phyloP scores from a whole-genome alignment of 2,888 invertebrate species.

The Metopia argyrocephala region DNA sequence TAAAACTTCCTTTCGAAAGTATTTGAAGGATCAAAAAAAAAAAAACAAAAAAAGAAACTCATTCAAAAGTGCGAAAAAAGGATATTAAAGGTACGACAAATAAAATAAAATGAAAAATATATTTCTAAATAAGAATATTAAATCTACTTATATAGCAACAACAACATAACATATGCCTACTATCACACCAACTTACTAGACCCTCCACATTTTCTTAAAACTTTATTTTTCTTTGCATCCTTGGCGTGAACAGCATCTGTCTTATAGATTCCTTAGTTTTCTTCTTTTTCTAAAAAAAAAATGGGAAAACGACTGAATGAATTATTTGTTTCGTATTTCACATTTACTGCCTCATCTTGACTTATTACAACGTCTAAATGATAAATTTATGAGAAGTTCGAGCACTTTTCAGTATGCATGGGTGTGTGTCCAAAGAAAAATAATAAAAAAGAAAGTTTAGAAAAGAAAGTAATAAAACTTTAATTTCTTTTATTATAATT shows the following conservation, averaged over 20 bases:
- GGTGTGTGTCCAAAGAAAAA: neutral
- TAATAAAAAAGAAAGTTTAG: neutral
- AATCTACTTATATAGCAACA: slow-evolving; percentile 51
- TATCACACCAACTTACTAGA: slow-evolving; percentile 1
- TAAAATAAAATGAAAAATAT: slow-evolving; percentile 39
- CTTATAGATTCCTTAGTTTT: slow-evolving; percentile 36
- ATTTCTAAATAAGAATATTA: slow-evolving; percentile 45
- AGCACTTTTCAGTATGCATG: neutral
- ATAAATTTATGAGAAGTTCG: slow-evolving; percentile 48
- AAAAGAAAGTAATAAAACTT: neutral
- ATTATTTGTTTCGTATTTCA: slow-evolving; percentile 61
- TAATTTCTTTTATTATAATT: neutral
- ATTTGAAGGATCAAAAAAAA: slow-evolving; percentile 47
- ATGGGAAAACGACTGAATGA: slow-evolving; percentile 55
- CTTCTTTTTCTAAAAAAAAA: slow-evolving; percentile 3
- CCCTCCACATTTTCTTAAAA: neutral
- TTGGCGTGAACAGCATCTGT: slow-evolving; percentile 61
- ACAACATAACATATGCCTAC: slow-evolving; percentile 15
- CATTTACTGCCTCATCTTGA: slow-evolving; percentile 64
- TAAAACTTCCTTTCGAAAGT: slow-evolving; percentile 34
- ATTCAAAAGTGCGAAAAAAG: slow-evolving; percentile 61
- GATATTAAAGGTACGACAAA: slow-evolving; percentile 60
- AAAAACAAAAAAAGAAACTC: slow-evolving; percentile 55
- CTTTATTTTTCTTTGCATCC: slow-evolving; percentile 7
- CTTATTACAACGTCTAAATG: slow-evolving; percentile 61